Evolutionary conservation across 2,888 invertebrate genomes (phyloP).

Genomic region (Plutella xylostella): DNA sequence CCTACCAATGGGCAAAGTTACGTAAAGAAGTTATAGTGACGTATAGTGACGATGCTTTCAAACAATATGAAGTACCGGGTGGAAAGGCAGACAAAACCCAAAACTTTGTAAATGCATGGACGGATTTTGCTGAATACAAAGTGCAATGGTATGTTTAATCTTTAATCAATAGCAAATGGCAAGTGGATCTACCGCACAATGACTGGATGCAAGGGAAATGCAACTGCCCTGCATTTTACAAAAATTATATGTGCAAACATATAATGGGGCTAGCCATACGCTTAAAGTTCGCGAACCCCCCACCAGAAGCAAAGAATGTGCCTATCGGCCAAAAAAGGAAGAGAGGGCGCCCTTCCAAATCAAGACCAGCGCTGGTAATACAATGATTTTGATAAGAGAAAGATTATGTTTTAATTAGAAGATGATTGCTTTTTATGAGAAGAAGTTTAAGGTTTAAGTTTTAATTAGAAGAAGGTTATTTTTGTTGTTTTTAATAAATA

Average conservation of each 20-base stretch:
- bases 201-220: conserved; percentile 14
- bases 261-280: conserved; percentile 14
- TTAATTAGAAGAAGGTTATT: too few relatives aligned
- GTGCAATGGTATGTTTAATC: background rate
- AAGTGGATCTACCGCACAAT: too few relatives aligned
- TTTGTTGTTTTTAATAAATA: too few relatives aligned
- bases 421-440: too few relatives aligned
- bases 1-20: conserved; percentile 18
- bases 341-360: conserved; percentile 1
- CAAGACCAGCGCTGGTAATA: conserved; percentile 2
- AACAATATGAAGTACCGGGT: background rate
- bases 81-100: background rate
- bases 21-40: conserved; percentile 13
- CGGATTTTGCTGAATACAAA: conserved; percentile 1
- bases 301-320: conserved; percentile 8
- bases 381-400: too few relatives aligned
- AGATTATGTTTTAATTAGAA: too few relatives aligned
- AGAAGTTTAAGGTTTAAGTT: too few relatives aligned
- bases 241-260: conserved; percentile 17
- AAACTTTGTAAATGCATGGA: background rate
- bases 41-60: conserved; percentile 8
- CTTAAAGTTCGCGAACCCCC: conserved; percentile 8
- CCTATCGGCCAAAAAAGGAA: conserved; percentile 2
- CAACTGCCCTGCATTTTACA: conserved; percentile 16
- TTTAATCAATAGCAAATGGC: background rate